A percentile compares a stretch with the other conserved stretches of the same genome.
phyloP scores from a whole-genome alignment of 1,140 invertebrate species.

The Meloidogyne hapla region DNA sequence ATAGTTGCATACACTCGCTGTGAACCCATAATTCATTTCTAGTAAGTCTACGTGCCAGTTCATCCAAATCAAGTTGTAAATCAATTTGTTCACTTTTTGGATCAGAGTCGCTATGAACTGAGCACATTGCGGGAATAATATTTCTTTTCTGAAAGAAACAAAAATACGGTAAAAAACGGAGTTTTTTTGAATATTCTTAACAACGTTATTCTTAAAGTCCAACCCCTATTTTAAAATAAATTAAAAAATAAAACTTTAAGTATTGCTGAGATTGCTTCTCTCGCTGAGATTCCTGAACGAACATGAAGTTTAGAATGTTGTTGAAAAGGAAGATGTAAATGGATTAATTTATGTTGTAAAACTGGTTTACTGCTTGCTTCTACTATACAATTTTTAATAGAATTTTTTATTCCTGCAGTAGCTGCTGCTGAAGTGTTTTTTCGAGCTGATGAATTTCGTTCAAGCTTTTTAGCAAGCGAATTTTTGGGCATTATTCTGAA shows the following conservation, averaged over 20 bases:
- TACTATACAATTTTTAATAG: background rate
- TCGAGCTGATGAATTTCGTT: background rate
- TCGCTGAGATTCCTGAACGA: constrained; percentile 44
- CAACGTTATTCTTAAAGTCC: too few relatives aligned
- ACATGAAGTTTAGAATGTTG: constrained; percentile 52
- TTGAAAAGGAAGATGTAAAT: constrained; percentile 49
- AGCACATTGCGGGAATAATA: constrained; percentile 51
- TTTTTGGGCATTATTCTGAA: background rate
- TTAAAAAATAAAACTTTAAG: constrained; percentile 33
- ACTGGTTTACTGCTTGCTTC: background rate
- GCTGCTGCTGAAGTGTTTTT: background rate
- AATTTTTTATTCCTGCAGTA: background rate
- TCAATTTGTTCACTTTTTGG: constrained; percentile 52
- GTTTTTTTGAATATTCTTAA: too few relatives aligned
- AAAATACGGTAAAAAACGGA: background rate
- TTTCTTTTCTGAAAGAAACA: constrained; percentile 43
- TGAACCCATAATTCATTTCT: constrained; percentile 48
- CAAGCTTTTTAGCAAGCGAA: background rate
- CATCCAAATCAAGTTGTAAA: constrained; percentile 42
- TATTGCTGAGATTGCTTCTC: constrained; percentile 46
- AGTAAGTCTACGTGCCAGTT: constrained; percentile 30
- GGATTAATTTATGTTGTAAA: constrained; percentile 32
- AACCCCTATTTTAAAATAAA: background rate
- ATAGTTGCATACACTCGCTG: constrained; percentile 43
- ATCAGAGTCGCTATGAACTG: constrained; percentile 46